Evolutionary conservation across 2,113 vertebrate genomes (phyloP).

Genomic region (Sapajus apella): DNA sequence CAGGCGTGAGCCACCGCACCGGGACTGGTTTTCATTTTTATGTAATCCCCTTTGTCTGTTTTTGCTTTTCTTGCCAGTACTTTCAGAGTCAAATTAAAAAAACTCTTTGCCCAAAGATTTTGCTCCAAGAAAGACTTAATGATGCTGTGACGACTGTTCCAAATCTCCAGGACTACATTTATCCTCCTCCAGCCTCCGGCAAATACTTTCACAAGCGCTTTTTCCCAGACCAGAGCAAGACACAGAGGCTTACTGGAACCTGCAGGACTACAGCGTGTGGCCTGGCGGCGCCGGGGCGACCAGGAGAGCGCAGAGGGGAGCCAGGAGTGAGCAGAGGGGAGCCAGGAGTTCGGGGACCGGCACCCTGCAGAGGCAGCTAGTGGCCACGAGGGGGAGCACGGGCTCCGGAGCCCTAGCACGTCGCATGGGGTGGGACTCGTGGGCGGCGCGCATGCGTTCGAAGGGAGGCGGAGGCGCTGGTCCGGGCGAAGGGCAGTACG

Average conservation of each 20-base stretch:
- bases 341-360: fast-evolving
- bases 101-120: background rate
- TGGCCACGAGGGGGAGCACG: slow-evolving; percentile 24
- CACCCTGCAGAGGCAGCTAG: background rate
- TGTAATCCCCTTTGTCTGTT: background rate
- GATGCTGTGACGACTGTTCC: background rate
- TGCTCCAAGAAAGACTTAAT: background rate
- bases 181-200: background rate
- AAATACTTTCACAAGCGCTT: background rate
- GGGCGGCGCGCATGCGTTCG: slow-evolving; percentile 25
- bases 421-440: background rate
- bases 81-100: background rate
- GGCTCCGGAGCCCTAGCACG: fast-evolving
- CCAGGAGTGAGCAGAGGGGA: fast-evolving
- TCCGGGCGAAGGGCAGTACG: background rate
- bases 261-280: fast-evolving
- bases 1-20: too few species aligned
- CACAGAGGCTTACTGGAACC: background rate
- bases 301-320: background rate
- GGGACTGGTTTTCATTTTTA: background rate
- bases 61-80: background rate
- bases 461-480: fast-evolving
- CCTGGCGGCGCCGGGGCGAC: background rate
- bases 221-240: background rate
- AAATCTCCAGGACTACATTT: fast-evolving